Conservation (phyloP, 2,888 invertebrate genomes). For the Ornithoptera alexandrae region DNA sequence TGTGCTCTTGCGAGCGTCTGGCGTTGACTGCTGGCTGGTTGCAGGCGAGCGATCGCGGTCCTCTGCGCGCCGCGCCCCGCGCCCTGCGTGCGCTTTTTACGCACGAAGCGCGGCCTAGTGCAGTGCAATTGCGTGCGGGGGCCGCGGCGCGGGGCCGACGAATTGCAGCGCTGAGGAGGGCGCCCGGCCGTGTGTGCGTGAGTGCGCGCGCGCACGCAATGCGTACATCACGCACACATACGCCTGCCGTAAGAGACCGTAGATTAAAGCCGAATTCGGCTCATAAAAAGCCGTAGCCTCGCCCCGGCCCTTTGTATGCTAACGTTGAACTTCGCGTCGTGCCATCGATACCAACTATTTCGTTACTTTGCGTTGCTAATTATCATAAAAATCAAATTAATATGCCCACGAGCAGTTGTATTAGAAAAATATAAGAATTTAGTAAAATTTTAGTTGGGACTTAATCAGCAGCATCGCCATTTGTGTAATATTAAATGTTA, state of each 20-base stretch:
- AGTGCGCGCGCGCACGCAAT: conserved; percentile 55
- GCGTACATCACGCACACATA: conserved; percentile 17
- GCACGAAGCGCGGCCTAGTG: conserved; percentile 73
- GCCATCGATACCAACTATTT: conserved; percentile 55
- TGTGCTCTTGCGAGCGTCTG: conserved; percentile 72
- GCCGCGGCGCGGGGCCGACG: conserved; percentile 61
- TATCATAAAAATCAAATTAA: conserved; percentile 58
- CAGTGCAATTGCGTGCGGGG: conserved; percentile 78
- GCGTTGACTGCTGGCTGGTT: conserved; percentile 63
- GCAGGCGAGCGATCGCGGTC: conserved; percentile 55
- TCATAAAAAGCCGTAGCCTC: conserved; percentile 70
- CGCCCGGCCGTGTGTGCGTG: conserved; percentile 67
- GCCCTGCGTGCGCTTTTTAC: conserved; percentile 79
- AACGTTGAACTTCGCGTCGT: conserved; percentile 67
- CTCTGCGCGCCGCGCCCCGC: conserved; percentile 57
- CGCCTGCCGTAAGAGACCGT: conserved; percentile 50
- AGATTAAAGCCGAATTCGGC: conserved; percentile 68
- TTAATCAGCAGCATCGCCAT: conserved; percentile 12
- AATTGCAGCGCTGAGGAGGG: conserved; percentile 77
- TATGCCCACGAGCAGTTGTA: conserved; percentile 49
- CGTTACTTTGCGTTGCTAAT: conserved; percentile 51
- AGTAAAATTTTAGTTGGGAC: conserved; percentile 21
- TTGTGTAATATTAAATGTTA: not conserved
- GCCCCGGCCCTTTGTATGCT: conserved; percentile 69
- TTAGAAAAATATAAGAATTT: conserved; percentile 37